Conservation (phyloP, 2,113 vertebrate species). For the Gyps fulvus region DNA sequence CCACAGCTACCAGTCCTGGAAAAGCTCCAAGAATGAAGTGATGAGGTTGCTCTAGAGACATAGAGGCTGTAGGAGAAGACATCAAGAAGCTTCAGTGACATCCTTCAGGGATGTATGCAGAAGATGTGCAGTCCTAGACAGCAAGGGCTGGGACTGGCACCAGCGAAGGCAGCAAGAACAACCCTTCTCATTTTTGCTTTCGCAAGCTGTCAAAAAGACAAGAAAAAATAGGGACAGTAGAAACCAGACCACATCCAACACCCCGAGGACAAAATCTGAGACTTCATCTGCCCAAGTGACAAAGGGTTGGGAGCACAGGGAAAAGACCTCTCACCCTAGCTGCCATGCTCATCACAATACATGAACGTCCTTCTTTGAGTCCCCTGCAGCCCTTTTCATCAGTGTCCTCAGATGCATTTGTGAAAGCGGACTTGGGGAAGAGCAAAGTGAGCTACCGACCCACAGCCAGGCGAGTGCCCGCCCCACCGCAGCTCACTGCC, state of each 20-base stretch:
- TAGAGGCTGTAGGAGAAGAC: neutral
- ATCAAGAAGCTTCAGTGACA: neutral
- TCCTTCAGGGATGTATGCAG: neutral
- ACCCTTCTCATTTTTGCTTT: neutral
- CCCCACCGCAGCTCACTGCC: neutral
- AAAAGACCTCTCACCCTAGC: neutral
- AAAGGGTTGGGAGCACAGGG: neutral
- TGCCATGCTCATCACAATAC: neutral
- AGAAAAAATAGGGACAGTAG: neutral
- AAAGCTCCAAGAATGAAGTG: neutral
- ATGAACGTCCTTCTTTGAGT: fast-evolving
- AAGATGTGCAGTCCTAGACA: neutral
- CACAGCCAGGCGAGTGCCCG: fast-evolving
- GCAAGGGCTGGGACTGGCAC: neutral
- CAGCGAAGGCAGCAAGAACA: neutral
- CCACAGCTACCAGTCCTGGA: neutral
- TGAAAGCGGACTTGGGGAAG: neutral
- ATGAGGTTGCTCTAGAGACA: neutral
- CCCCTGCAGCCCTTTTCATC: neutral
- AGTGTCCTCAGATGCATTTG: neutral
- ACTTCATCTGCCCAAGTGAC: neutral
- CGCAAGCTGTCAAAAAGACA: neutral
- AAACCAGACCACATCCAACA: neutral
- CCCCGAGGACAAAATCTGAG: neutral
- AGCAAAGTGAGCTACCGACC: neutral